These are phyloP conservation scores for Ataeniobius toweri DNA, from an alignment of 2,797 vertebrate genomes.

Conservation along the genomic window DNA sequence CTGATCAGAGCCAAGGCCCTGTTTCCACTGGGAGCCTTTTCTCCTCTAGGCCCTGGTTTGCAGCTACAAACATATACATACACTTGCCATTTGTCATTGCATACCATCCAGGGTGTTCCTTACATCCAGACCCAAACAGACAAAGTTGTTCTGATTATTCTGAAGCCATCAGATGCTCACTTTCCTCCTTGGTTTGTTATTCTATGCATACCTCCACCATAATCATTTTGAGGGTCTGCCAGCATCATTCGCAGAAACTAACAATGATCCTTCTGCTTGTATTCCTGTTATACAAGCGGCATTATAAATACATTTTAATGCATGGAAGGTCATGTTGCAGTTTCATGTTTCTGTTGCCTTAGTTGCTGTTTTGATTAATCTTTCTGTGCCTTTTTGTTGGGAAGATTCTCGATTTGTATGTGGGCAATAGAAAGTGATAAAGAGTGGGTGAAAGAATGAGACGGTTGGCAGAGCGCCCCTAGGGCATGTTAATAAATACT, in stretches of 20 bases:
- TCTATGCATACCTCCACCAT: constrained; percentile 11
- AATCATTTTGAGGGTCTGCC: no score
- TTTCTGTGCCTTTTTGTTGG: constrained; percentile 33
- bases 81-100: constrained; percentile 13
- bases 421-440: constrained; percentile 49
- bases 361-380: constrained; percentile 21
- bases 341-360: constrained; percentile 11
- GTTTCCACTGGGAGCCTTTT: constrained; percentile 23
- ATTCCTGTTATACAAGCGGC: constrained; percentile 15
- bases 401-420: constrained; percentile 42
- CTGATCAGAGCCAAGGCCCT: constrained; percentile 23
- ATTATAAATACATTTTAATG: constrained; percentile 3
- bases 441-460: constrained; percentile 59
- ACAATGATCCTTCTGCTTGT: not conserved
- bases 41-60: constrained; percentile 34
- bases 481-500: constrained; percentile 54
- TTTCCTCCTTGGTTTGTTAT: constrained; percentile 25
- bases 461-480: constrained; percentile 51
- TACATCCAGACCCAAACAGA: constrained; percentile 29
- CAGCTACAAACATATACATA: constrained; percentile 33
- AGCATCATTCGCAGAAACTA: no score
- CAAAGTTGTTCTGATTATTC: constrained; percentile 17
- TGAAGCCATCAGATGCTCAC: constrained; percentile 16
- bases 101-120: constrained; percentile 51
- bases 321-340: not conserved